phyloP scores from a whole-genome alignment of 2,888 invertebrate genomes.

The Sepioteuthis lessoniana region DNA sequence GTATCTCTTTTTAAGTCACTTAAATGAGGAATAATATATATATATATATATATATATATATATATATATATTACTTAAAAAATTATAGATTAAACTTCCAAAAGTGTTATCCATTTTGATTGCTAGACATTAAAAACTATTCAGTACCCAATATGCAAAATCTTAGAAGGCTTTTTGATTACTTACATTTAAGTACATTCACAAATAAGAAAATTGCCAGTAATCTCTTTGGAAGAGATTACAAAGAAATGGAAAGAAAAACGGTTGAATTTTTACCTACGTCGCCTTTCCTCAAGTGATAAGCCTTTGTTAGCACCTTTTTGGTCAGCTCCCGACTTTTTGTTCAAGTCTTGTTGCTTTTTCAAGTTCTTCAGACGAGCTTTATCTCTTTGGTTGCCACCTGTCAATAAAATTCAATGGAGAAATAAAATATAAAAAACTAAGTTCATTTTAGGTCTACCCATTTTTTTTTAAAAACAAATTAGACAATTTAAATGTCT shows the following conservation, averaged over 20 bases:
- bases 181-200: neutral
- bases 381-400: constrained; percentile 73
- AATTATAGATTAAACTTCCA: too few relatives aligned
- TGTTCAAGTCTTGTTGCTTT: constrained; percentile 63
- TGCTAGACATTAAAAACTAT: too few relatives aligned
- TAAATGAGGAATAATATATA: too few relatives aligned
- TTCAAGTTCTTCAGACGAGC: constrained; percentile 71
- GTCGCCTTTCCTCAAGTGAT: constrained; percentile 68
- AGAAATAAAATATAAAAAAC: neutral
- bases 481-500: too few relatives aligned
- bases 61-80: too few relatives aligned
- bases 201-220: neutral
- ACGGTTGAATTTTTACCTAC: constrained; percentile 59
- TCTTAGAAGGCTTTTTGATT: too few relatives aligned
- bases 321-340: constrained; percentile 59
- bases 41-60: too few relatives aligned
- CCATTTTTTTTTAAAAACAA: neutral
- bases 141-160: too few relatives aligned
- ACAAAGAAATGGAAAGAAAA: neutral
- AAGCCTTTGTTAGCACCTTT: constrained; percentile 68
- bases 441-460: neutral
- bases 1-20: too few relatives aligned
- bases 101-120: too few relatives aligned
- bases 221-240: neutral
- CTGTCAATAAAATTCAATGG: constrained; percentile 54